phyloP scores from a whole-genome alignment of 2,888 invertebrate genomes.

The Drosophila affinis region DNA sequence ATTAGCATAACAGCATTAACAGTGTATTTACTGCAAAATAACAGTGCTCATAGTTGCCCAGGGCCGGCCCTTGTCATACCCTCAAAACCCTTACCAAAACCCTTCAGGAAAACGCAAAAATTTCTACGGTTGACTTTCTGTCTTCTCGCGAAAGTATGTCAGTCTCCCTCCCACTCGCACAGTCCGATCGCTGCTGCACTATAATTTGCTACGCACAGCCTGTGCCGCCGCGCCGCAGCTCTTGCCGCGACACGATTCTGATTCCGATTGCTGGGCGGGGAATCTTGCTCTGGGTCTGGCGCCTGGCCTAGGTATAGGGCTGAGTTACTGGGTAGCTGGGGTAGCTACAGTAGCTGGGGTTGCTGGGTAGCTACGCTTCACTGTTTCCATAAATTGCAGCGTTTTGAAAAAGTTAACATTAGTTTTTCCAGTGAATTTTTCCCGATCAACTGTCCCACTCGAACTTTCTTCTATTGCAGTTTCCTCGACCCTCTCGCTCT shows the following conservation, averaged over 20 bases:
- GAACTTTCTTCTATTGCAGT: background rate
- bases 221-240: constrained; percentile 13
- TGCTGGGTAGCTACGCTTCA: constrained; percentile 63
- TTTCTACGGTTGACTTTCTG: background rate
- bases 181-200: constrained; percentile 1
- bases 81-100: constrained; percentile 2
- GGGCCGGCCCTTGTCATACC: background rate
- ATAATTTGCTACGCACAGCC: constrained; percentile 42
- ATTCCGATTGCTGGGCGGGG: constrained; percentile 20
- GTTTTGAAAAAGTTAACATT: constrained; percentile 57
- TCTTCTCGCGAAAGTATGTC: background rate
- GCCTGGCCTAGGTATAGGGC: no score
- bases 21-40: background rate
- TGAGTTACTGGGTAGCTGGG: no score
- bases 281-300: constrained; percentile 14
- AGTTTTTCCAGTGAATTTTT: constrained; percentile 68
- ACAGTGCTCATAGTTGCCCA: constrained; percentile 2
- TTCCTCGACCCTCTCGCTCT: constrained; percentile 7
- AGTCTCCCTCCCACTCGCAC: constrained; percentile 1
- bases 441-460: constrained; percentile 19
- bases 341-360: background rate
- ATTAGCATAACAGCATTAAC: background rate
- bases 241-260: constrained; percentile 15
- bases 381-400: constrained; percentile 69
- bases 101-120: constrained; percentile 3